Percentiles rank a stretch among this genome's conserved stretches.
Conservation (phyloP, 92 coral and sea anemone genomes). For the Phenganax stokvisi region DNA sequence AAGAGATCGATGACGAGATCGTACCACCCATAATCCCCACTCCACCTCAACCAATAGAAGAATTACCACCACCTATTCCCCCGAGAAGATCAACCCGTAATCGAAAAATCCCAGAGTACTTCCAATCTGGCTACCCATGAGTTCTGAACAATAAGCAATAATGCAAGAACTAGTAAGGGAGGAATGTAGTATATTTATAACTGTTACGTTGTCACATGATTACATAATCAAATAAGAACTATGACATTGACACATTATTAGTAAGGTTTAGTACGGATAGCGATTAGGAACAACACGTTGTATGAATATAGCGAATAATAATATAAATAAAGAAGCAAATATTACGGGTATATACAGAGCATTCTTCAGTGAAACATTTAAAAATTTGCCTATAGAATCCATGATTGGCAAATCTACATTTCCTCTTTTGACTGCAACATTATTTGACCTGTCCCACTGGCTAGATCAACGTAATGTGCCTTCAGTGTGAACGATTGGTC, state of each 20-base stretch:
- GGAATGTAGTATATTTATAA: neutral
- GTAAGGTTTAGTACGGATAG: too few species aligned
- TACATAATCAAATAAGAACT: too few species aligned
- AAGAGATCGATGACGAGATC: neutral
- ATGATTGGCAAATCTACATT: slow-evolving; percentile 36
- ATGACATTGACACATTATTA: too few species aligned
- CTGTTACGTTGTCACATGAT: too few species aligned
- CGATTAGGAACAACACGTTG: too few species aligned
- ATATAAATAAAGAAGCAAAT: too few species aligned
- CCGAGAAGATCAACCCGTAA: neutral
- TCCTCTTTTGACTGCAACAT: slow-evolving; percentile 48
- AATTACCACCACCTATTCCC: neutral
- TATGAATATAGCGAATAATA: too few species aligned
- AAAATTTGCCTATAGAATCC: slow-evolving; percentile 42
- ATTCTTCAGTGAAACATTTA: slow-evolving; percentile 43
- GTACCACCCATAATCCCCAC: neutral
- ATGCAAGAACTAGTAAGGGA: neutral
- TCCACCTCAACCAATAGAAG: neutral
- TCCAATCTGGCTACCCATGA: neutral
- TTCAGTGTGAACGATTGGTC: slow-evolving; percentile 38
- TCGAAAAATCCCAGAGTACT: neutral
- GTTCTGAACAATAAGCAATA: neutral
- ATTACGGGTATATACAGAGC: slow-evolving; percentile 38
- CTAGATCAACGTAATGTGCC: slow-evolving; percentile 47
- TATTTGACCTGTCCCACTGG: slow-evolving; percentile 44